These are phyloP conservation scores for Aramus guarauna DNA, from an alignment of 2,113 vertebrate species.

Conservation along the genomic window DNA sequence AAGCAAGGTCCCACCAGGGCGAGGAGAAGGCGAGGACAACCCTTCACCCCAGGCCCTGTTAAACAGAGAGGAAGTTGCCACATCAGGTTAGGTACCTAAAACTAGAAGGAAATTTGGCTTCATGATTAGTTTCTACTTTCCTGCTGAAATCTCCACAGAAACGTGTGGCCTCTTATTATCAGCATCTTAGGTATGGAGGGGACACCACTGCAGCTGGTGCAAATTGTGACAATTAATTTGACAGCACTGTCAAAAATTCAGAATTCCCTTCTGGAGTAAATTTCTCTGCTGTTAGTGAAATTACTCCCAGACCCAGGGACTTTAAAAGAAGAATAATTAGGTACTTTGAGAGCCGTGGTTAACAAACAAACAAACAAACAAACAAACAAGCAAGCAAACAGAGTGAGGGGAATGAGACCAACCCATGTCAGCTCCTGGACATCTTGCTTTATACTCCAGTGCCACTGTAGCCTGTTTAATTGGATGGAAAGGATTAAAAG, in stretches of 20 bases:
- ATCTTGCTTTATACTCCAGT: background rate
- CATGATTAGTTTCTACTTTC: background rate
- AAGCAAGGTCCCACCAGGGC: background rate
- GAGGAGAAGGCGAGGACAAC: background rate
- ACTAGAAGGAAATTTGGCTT: background rate
- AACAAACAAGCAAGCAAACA: background rate
- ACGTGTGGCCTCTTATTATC: background rate
- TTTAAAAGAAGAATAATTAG: background rate
- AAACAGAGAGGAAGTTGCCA: background rate
- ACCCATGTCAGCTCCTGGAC: background rate
- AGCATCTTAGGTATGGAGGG: background rate
- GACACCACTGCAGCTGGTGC: background rate
- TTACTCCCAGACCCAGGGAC: background rate
- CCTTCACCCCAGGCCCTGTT: background rate
- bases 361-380: background rate
- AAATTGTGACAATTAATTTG: background rate
- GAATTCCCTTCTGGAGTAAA: background rate
- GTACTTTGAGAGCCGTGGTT: background rate
- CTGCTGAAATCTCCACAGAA: background rate
- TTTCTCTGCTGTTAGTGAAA: background rate
- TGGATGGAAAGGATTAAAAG: slow-evolving; percentile 7
- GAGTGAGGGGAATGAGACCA: background rate
- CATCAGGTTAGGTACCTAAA: background rate
- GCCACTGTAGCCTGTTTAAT: background rate
- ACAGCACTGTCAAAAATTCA: background rate